These are phyloP conservation scores for Protonemura montana DNA, from an alignment of 2,888 invertebrate genomes.

Conservation along the genomic window DNA sequence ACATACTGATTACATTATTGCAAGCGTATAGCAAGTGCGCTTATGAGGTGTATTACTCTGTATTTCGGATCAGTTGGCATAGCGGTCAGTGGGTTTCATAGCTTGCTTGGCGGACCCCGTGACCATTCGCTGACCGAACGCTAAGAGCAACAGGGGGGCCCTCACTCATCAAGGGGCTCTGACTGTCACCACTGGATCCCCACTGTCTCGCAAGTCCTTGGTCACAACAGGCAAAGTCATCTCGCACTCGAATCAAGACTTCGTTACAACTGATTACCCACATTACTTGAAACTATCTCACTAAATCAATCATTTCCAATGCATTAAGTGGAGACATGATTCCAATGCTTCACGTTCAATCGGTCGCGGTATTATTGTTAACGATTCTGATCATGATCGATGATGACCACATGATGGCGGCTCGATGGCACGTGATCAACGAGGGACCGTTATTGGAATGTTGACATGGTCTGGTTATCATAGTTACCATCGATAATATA, in stretches of 20 bases:
- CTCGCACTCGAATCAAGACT: too few relatives aligned
- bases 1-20: not conserved
- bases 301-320: not conserved
- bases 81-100: slow-evolving; percentile 26
- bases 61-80: slow-evolving; percentile 20
- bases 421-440: not conserved
- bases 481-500: not conserved
- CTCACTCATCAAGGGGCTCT: too few relatives aligned
- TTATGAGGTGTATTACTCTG: not conserved
- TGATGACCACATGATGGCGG: not conserved
- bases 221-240: too few relatives aligned
- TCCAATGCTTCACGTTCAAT: not conserved
- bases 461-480: not conserved
- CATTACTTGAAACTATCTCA: not conserved
- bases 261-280: too few relatives aligned
- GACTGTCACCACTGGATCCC: too few relatives aligned
- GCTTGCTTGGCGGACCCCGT: not conserved
- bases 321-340: not conserved
- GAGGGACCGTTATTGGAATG: not conserved
- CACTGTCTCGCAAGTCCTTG: too few relatives aligned
- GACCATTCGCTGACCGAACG: not conserved
- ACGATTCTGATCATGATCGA: not conserved
- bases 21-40: not conserved
- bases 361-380: not conserved
- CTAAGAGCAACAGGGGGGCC: not conserved